Percentiles rank a stretch among this genome's conserved stretches.
These are phyloP conservation scores for Tenualosa thibaudeaui DNA, from an alignment of 2,797 vertebrate species.

Conservation along the genomic window DNA sequence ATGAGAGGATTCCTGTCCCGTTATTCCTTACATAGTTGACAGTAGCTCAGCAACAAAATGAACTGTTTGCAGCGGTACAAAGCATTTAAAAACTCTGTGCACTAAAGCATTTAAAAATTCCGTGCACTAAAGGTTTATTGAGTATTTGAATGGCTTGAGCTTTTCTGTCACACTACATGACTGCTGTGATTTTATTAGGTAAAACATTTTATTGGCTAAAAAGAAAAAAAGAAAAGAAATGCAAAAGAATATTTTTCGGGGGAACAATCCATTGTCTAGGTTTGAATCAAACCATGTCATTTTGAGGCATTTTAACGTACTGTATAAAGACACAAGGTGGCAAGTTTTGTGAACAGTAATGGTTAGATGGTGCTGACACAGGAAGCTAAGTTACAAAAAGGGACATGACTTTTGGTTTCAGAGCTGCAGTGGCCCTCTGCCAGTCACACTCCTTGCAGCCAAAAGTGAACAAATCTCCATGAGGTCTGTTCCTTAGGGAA, in stretches of 20 bases:
- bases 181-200: neutral
- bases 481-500: slow-evolving; percentile 9
- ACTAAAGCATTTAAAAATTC: no score
- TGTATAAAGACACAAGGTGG: neutral
- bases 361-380: neutral
- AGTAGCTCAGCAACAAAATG: neutral
- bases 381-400: neutral
- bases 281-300: neutral
- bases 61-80: no score
- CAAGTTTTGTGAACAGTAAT: neutral
- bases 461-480: slow-evolving; percentile 12
- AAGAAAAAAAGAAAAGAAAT: neutral
- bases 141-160: no score
- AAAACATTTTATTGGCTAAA: neutral
- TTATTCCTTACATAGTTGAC: neutral
- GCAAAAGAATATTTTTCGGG: neutral
- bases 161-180: no score
- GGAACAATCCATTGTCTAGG: neutral
- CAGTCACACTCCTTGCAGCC: neutral
- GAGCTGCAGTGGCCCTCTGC: neutral
- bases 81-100: no score
- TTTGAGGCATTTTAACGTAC: no score
- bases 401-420: slow-evolving; percentile 2
- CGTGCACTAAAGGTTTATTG: no score
- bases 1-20: neutral